A percentile compares a stretch with the other conserved stretches of the same genome.
These are phyloP conservation scores for Drosophila tripunctata DNA, from an alignment of 2,888 invertebrate genomes.

Conservation along the genomic window DNA sequence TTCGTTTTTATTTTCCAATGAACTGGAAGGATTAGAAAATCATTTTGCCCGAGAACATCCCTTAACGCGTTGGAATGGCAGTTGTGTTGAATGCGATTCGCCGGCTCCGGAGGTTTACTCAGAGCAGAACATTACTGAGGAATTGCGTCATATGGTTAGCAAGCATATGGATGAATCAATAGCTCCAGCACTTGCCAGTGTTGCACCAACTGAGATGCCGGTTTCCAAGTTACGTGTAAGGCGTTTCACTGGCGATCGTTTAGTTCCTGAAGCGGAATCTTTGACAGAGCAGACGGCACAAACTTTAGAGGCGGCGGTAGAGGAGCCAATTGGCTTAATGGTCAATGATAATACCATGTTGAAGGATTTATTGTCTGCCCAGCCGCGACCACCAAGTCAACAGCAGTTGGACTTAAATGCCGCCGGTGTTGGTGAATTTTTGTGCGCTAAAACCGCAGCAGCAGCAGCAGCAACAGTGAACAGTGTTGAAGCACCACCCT, in stretches of 20 bases:
- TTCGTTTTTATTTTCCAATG: slow-evolving; percentile 78
- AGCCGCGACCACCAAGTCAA: slow-evolving; percentile 45
- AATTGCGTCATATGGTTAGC: slow-evolving; percentile 78
- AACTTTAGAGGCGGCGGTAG: not conserved
- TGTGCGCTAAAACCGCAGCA: slow-evolving; percentile 36
- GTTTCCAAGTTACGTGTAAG: slow-evolving; percentile 71
- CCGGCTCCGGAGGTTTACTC: slow-evolving; percentile 12
- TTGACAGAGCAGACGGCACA: not conserved
- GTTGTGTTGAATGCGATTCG: slow-evolving; percentile 85
- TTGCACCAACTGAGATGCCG: not conserved
- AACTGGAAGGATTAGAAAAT: slow-evolving; percentile 76
- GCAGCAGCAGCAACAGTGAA: not conserved
- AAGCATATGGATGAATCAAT: slow-evolving; percentile 45
- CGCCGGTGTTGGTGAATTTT: slow-evolving; percentile 37
- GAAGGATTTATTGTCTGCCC: slow-evolving; percentile 44
- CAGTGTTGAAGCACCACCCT: not conserved
- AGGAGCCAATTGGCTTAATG: not conserved
- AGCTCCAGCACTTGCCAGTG: not conserved
- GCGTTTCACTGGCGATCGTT: slow-evolving; percentile 75
- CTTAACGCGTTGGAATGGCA: slow-evolving; percentile 86
- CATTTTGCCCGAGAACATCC: slow-evolving; percentile 81
- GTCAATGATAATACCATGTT: slow-evolving; percentile 28
- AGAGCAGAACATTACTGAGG: slow-evolving; percentile 38
- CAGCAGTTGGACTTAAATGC: slow-evolving; percentile 37
- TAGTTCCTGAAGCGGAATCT: slow-evolving; percentile 13